Percentiles rank a stretch among this genome's conserved stretches.
phyloP scores from a whole-genome alignment of 2,888 invertebrate species.

The Acrocyrtus sp. region DNA sequence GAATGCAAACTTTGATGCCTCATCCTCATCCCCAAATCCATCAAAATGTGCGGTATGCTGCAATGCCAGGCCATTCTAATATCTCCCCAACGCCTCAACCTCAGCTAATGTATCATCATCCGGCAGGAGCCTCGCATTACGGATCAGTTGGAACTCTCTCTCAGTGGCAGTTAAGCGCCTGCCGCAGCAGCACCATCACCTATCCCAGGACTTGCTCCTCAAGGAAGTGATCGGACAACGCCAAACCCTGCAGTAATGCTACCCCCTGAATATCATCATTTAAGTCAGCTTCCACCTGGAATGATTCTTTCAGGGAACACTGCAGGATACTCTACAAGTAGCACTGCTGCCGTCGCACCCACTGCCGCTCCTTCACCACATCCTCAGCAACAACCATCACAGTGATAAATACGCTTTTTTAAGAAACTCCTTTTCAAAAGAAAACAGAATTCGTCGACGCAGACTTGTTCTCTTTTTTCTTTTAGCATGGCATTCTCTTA shows the following conservation, averaged over 20 bases:
- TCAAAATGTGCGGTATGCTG: conserved; percentile 30
- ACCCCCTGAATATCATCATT: conserved; percentile 34
- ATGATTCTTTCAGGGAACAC: conserved; percentile 17
- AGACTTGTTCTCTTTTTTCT: no score
- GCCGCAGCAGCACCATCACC: conserved; percentile 12
- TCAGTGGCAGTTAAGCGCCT: conserved; percentile 38
- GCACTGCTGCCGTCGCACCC: conserved; percentile 20
- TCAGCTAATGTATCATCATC: conserved; percentile 26
- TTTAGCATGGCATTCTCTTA: no score
- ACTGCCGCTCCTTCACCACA: conserved; percentile 30
- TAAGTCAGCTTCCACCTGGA: conserved; percentile 21
- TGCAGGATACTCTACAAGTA: conserved; percentile 30
- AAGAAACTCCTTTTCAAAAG: no score
- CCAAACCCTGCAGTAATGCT: conserved; percentile 31
- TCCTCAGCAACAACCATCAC: conserved; percentile 35
- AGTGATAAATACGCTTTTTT: conserved; percentile 43
- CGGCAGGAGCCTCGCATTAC: conserved; percentile 30
- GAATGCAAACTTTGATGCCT: conserved; percentile 56
- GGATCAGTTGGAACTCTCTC: conserved; percentile 7
- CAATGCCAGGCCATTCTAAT: conserved; percentile 32
- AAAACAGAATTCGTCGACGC: no score
- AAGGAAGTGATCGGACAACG: conserved; percentile 8
- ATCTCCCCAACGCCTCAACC: conserved; percentile 29
- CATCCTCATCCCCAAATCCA: conserved; percentile 34
- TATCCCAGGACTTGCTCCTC: neutral